Evolutionary conservation across 2,113 vertebrate genomes (phyloP), one percentile per base, ranked within the genome.

Genomic region (Solenodon paradoxus): DNA sequence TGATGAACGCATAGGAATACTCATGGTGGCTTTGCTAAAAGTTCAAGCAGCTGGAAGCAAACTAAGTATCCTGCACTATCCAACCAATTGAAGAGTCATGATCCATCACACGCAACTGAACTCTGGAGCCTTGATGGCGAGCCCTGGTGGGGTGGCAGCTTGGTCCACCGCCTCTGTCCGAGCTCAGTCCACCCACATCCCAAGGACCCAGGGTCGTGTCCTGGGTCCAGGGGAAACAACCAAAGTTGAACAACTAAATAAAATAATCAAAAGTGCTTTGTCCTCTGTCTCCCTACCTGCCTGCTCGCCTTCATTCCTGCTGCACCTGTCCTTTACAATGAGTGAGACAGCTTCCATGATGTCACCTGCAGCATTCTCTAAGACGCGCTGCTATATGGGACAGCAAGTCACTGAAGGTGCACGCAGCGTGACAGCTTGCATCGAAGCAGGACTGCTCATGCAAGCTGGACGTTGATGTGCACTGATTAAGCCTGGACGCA

Each of bases 401-500:
- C 94, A 85, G 78, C 72, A 68, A 88, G 47, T 55, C 53, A 90
- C 49, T 42, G 59, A 87, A 77, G 42, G 72, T 63, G 38, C 59
- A 38, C 51, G 69, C 47, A 91, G 35, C 35, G 72, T 9, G 38
- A 72, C 68, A 68, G 85, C 17, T 12, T 61, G 57, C 66, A 74
- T 95, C 85, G 92, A 88, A 96, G 92, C 95, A 92, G 91, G 90
- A 89, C 81, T 95, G 80, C 64, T 49, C 55, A 45, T 55, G 87
- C 90, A 80, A 81, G 92, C 93, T 84, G 79, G 45, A 87, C 96
- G 95, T 93, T 66, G 35, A 82, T 77, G 77, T 75, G 95, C 95
- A 94, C 55, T 92, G 94, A 95, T 93, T 95, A 93, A 77, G 94
- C 93, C 20, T 95, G 87, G 94, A 94, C 90, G 96, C 75, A 86